Base-by-base conservation (phyloP, 2,113 vertebrate genomes). In the Panthera uncia region DNA sequence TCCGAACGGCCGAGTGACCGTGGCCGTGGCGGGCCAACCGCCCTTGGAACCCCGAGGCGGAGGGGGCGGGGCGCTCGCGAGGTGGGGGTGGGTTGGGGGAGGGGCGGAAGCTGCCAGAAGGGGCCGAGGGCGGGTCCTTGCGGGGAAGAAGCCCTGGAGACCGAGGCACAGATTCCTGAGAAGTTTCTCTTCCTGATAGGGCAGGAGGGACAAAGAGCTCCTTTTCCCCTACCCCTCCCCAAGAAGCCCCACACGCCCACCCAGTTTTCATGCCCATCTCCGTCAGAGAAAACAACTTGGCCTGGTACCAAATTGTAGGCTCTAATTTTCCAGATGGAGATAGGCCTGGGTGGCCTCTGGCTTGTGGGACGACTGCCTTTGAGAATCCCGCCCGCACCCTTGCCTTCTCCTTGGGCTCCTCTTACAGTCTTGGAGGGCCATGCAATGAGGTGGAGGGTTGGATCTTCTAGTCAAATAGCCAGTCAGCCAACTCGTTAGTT, bases 41-140 rank as follows among this genome's bases (percentile, higher is more conserved):
- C 91, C 98, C 96, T 96, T 61, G 93, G 97, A 98, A 97, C 95
- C 92, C 88, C 18, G 87, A 52, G 94, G 76, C 27, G 16, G 66
- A 55, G 96, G 82, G 87, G 97, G 93, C 74, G 19, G 65, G 96
- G 94, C 90, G 36, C 69, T 79, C 86, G 74, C 84, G 90, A 27
- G 84, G 21, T 2, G 69, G 36, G 36, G 76, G 36, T 4, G 21
- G 68, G 41, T 1, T 19, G 71, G 73, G 45, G 73, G 52, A 4
- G 2, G 65, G 88, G 65, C 5, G 19, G 89, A 36, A 52, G 91
- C 91, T 5, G 21, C 13, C 27, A 27, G 81, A 27, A 9, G 65
- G 95, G 94, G 78, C 48, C 5, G 19, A 13, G 52, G 89, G 89
- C 19, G 66, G 94, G 65, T 13, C 41, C 29, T 52, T 1, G 41